A percentile compares a stretch with the other conserved stretches of the same genome.
phyloP scores from a whole-genome alignment of 2,797 vertebrate species.

The Chiroxiphia lanceolata region DNA sequence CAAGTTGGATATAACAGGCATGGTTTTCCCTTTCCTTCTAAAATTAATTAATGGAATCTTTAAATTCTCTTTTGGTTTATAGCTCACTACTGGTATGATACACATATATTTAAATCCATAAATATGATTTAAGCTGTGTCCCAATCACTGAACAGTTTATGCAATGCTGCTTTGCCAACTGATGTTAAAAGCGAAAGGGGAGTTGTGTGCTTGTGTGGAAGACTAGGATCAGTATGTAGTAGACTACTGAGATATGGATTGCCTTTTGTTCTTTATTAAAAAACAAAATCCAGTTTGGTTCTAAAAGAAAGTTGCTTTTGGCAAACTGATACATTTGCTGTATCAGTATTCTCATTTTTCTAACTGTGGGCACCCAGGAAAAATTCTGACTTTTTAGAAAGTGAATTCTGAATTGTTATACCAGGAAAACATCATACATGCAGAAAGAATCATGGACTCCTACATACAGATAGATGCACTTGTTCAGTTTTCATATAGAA shows the following conservation, averaged over 20 bases:
- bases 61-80: constrained; percentile 72
- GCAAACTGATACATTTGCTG: background rate
- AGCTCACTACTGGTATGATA: constrained; percentile 78
- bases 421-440: background rate
- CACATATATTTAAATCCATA: constrained; percentile 64
- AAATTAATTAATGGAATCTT: constrained; percentile 46
- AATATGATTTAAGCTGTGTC: constrained; percentile 76
- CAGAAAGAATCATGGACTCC: background rate
- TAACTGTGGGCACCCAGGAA: background rate
- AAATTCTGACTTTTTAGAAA: background rate
- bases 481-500: background rate
- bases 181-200: constrained; percentile 81
- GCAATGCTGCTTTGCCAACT: constrained; percentile 89
- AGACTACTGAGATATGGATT: background rate
- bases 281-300: background rate
- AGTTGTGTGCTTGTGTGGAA: background rate
- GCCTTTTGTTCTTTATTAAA: background rate
- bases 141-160: constrained; percentile 75
- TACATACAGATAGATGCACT: background rate
- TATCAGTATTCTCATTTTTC: background rate
- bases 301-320: background rate
- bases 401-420: background rate
- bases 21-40: constrained; percentile 54
- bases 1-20: constrained; percentile 64
- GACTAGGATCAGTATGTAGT: background rate